These are phyloP conservation scores for Tenthredo scrophulariae DNA, from an alignment of 2,888 invertebrate species.

Conservation along the genomic window DNA sequence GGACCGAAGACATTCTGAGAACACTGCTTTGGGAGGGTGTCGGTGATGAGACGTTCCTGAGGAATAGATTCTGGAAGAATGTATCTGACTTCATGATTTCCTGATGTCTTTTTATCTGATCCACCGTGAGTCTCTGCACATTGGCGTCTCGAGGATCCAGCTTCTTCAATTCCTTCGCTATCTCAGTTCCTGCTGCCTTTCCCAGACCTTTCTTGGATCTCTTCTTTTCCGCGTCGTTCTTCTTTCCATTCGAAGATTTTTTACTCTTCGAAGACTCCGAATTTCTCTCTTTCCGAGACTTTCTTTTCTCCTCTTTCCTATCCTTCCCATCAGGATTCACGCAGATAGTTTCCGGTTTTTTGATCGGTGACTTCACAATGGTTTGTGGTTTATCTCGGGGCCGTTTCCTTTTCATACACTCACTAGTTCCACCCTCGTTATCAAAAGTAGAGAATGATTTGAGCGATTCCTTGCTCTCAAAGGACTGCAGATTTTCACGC, in stretches of 20 bases:
- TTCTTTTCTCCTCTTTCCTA: conserved; percentile 59
- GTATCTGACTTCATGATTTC: conserved; percentile 82
- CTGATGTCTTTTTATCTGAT: conserved; percentile 81
- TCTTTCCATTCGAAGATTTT: conserved; percentile 55
- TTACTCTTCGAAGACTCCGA: conserved; percentile 56
- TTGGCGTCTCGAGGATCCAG: conserved; percentile 62
- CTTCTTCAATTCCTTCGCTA: conserved; percentile 65
- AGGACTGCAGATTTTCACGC: conserved; percentile 65
- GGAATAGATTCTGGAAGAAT: conserved; percentile 87
- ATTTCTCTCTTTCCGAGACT: conserved; percentile 59
- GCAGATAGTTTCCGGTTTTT: conserved; percentile 64
- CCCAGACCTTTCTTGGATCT: conserved; percentile 54
- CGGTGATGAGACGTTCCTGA: conserved; percentile 79
- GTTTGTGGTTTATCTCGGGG: conserved; percentile 72
- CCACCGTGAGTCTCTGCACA: conserved; percentile 67
- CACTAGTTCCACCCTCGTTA: conserved; percentile 50
- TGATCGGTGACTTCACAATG: conserved; percentile 67
- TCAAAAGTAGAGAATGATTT: conserved; percentile 56
- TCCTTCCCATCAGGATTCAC: conserved; percentile 59
- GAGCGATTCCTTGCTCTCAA: conserved; percentile 59
- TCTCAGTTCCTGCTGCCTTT: conserved; percentile 62
- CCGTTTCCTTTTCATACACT: conserved; percentile 65
- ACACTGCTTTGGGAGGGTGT: conserved; percentile 72
- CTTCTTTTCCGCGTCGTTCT: conserved; percentile 61
- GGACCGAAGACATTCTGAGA: conserved; percentile 81